Evolutionary conservation across 2,888 invertebrate genomes (phyloP), one percentile per base, ranked within the genome.

Genomic region (Linnaemya vulpina): DNA sequence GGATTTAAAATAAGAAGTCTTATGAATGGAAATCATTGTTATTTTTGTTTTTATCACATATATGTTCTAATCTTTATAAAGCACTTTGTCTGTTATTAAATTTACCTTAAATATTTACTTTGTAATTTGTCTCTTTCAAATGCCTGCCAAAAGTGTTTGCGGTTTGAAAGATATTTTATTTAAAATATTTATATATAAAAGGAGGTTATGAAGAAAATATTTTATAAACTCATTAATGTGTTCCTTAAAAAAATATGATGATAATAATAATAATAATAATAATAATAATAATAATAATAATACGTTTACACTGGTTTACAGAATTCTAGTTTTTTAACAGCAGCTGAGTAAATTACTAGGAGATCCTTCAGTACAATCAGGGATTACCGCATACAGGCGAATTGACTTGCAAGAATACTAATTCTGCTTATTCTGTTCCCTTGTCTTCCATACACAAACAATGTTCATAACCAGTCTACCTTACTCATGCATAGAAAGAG

Each of bases 1-100:
- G 0, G 22, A 40, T 11, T 7, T 7, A 5, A 30, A 30, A 30
- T 30, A 30, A 30, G 4, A 11, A 46, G 4, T 3, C n/a, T 3
- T 38, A 49, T 65, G 17, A 65, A 65, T 49, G 46, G 10, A 46
- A 8, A 49, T 5, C 17, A 65, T 65, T 65, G 65, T 65, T 49
- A 7, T 17, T 17, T n/a, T 49, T 49, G 8, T 49, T 17, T 17
- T 17, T 49, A 17, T 46, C n/a, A 46, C 15, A 15, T 46, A 4
- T 46, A 4, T 46, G 3, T 46, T 46, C 11, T 46, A 46, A 46
- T 4, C 5, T 46, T 15, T n/a, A 15, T 49, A 1, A 49, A n/a
- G n/a, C 7, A n/a, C 0, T 17, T 49, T 49, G 11, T 25, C 30
- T 10, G 10, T 38, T 60, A 38, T 38, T 4, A 60, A 60, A 35